A percentile compares a stretch with the other conserved stretches of the same genome.
Conservation (phyloP, 2,888 invertebrate species). For the Drosophila cracens region DNA sequence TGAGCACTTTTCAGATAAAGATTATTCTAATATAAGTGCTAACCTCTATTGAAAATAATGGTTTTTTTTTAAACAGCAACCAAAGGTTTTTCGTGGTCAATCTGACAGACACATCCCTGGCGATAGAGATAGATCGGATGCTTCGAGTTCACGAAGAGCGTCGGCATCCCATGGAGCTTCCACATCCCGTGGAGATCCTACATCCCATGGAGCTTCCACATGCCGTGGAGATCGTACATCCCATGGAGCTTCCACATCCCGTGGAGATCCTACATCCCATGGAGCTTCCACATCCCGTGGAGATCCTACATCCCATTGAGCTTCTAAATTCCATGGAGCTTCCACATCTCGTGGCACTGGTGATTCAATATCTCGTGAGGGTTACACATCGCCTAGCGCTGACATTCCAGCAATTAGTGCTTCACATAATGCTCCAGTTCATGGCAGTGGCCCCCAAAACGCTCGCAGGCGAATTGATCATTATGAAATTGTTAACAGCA, state of each 20-base stretch:
- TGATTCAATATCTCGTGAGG: background rate
- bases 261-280: background rate
- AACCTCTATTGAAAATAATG: no score
- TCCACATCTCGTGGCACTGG: background rate
- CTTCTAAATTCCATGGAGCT: background rate
- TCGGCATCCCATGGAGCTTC: background rate
- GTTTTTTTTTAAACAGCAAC: background rate
- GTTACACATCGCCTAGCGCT: background rate
- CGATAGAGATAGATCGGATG: background rate
- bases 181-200: background rate
- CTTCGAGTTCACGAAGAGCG: background rate
- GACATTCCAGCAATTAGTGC: background rate
- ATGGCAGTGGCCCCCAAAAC: background rate
- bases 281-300: constrained; percentile 1
- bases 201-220: background rate
- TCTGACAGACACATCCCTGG: background rate
- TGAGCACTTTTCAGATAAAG: no score
- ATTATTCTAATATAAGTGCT: no score
- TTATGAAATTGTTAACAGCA: constrained; percentile 79
- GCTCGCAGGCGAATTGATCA: constrained; percentile 46
- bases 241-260: background rate
- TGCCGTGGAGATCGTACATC: background rate
- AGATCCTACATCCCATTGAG: background rate
- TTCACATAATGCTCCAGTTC: background rate
- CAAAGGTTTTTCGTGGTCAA: background rate